Percentiles rank a stretch among this genome's conserved stretches.
phyloP scores from a whole-genome alignment of 2,113 vertebrate species.

The Leptosomus discolor region DNA sequence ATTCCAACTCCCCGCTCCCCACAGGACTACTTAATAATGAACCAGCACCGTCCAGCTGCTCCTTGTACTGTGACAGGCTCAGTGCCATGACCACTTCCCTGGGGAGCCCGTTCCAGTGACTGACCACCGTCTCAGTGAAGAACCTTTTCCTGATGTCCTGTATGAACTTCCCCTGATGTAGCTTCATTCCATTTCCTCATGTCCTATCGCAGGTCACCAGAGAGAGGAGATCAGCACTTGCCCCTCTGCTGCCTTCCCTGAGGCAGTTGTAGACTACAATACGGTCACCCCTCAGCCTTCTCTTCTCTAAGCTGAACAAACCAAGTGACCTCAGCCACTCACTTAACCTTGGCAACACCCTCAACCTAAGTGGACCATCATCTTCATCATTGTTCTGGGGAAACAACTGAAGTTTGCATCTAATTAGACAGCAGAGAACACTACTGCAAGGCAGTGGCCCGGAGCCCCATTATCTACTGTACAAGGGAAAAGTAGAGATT shows the following conservation, averaged over 20 bases:
- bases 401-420: neutral
- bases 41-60: neutral
- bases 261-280: accelerated
- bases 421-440: neutral
- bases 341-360: neutral
- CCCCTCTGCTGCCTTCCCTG: accelerated
- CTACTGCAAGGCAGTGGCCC: neutral
- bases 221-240: neutral
- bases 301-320: neutral
- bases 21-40: neutral
- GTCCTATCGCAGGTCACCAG: accelerated
- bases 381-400: neutral
- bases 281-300: neutral
- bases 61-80: neutral
- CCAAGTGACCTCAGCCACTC: neutral
- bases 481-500: neutral
- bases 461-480: neutral
- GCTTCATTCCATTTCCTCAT: neutral
- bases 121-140: neutral
- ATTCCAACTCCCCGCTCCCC: neutral
- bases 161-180: neutral
- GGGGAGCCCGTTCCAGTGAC: neutral
- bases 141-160: neutral
- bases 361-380: neutral
- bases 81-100: neutral